Evolutionary conservation across 2,797 vertebrate species (phyloP).

Genomic region (Hippoglossus hippoglossus): DNA sequence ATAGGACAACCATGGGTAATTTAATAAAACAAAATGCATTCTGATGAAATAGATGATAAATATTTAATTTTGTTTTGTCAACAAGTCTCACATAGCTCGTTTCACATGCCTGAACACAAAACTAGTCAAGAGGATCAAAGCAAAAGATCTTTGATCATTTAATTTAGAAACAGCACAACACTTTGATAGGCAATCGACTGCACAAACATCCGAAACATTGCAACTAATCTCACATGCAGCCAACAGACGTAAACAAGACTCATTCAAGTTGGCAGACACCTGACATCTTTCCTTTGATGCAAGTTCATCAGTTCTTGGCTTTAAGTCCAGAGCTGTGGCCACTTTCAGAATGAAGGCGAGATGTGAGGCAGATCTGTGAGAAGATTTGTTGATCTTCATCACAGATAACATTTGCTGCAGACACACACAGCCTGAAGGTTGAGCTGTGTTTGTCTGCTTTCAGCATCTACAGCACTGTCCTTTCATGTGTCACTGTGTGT

Average conservation of each 20-base stretch:
- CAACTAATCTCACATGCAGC: neutral
- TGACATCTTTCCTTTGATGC: neutral
- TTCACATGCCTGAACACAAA: neutral
- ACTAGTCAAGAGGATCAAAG: neutral
- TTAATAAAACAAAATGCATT: no score
- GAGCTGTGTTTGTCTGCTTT: neutral
- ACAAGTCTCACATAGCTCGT: no score
- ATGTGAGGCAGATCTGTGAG: slow-evolving; percentile 1
- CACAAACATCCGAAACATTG: neutral
- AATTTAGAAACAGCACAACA: neutral
- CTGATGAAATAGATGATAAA: no score
- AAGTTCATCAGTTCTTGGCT: neutral
- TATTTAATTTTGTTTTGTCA: no score
- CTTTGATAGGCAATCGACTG: neutral
- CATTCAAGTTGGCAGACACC: neutral
- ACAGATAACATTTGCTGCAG: neutral
- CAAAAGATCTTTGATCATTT: neutral
- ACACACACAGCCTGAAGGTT: neutral
- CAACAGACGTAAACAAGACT: neutral
- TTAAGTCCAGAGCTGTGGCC: neutral
- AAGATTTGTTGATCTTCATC: slow-evolving; percentile 9
- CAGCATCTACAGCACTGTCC: neutral
- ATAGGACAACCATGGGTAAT: no score
- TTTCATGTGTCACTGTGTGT: neutral
- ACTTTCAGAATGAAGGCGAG: neutral